These are phyloP conservation scores for Pristionchus maxplancki DNA, from an alignment of 2,888 invertebrate species.

Conservation along the genomic window DNA sequence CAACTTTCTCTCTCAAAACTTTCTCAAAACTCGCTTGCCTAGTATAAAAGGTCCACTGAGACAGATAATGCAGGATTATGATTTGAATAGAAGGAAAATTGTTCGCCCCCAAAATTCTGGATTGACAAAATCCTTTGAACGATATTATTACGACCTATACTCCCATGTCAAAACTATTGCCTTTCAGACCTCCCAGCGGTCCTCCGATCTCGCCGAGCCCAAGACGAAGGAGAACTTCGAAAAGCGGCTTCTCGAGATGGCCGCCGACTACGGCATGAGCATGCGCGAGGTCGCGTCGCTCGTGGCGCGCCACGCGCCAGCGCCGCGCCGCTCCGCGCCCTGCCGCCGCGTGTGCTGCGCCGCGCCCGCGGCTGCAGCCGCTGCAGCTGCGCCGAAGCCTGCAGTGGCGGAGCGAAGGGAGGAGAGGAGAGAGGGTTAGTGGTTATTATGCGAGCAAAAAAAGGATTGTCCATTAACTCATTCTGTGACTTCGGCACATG, in stretches of 20 bases:
- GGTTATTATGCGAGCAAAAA: no score
- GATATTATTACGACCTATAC: no score
- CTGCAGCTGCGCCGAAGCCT: background rate
- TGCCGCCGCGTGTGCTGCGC: background rate
- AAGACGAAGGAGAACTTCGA: conserved; percentile 46
- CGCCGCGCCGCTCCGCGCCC: background rate
- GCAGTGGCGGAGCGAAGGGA: background rate
- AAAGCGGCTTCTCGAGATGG: background rate
- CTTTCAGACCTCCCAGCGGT: background rate
- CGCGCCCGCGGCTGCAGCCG: background rate
- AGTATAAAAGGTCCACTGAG: no score
- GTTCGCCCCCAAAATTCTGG: no score
- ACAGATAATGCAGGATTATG: no score
- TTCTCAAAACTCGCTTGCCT: no score
- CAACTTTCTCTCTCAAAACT: no score
- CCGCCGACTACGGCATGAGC: background rate
- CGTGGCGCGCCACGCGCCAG: background rate
- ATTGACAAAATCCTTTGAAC: no score
- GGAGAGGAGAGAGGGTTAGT: background rate
- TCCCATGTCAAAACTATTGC: no score
- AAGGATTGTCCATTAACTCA: no score
- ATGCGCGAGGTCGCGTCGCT: background rate
- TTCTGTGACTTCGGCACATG: no score
- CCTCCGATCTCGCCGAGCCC: background rate
- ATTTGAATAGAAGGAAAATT: no score